These are phyloP conservation scores for Trinectes maculatus DNA, from an alignment of 2,113 vertebrate species.

Conservation along the genomic window DNA sequence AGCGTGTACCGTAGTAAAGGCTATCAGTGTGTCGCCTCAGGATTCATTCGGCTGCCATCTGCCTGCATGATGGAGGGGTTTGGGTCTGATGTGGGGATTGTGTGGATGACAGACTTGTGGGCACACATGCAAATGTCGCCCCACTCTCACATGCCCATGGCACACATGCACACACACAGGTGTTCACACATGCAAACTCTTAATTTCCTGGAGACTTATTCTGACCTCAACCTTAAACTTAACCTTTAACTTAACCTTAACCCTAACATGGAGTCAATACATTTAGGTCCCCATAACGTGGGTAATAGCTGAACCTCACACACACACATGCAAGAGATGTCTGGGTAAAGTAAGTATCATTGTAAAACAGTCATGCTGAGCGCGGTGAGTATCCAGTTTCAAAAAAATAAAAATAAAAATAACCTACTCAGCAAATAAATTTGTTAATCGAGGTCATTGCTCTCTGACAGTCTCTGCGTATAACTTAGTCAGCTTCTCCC, in stretches of 20 bases:
- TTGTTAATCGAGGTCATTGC: background rate
- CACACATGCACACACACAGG: background rate
- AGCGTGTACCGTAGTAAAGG: constrained; percentile 59
- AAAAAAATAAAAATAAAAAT: too few species aligned
- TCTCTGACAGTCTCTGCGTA: constrained; percentile 2
- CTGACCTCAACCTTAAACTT: background rate
- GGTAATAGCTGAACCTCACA: background rate
- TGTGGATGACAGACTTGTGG: constrained; percentile 30
- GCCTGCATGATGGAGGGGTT: constrained; percentile 29
- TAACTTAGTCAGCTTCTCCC: constrained; percentile 51
- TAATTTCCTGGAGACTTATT: background rate
- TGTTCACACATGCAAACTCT: background rate
- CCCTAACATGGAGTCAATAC: too few species aligned
- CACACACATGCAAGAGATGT: background rate
- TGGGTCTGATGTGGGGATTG: constrained; percentile 41
- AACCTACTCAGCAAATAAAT: too few species aligned
- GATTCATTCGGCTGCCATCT: constrained; percentile 73
- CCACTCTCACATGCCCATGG: background rate
- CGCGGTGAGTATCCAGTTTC: background rate
- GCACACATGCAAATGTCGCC: constrained; percentile 17
- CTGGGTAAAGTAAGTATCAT: too few species aligned
- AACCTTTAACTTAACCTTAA: too few species aligned
- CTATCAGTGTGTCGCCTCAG: constrained; percentile 59
- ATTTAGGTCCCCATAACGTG: too few species aligned
- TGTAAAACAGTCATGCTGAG: background rate